Evolutionary conservation across 2,888 invertebrate species (phyloP).

Genomic region (Opisthograptis luteolata): DNA sequence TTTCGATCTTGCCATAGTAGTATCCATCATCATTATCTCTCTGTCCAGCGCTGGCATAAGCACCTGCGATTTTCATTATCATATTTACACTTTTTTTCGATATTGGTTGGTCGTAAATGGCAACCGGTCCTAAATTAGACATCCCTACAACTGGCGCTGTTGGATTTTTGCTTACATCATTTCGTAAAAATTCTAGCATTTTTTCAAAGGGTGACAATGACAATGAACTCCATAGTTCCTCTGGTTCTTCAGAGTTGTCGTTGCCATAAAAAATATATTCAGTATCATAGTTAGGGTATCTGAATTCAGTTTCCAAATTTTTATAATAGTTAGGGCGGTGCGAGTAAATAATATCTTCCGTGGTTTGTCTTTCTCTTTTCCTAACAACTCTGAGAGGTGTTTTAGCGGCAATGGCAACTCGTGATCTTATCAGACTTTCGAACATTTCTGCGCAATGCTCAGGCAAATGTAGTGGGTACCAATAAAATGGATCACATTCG

Average conservation of each 20-base stretch:
- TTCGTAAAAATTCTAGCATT: constrained; percentile 55
- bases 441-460: constrained; percentile 62
- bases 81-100: constrained; percentile 58
- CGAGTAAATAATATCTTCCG: constrained; percentile 11
- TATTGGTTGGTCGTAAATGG: constrained; percentile 66
- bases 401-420: constrained; percentile 40
- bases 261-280: not conserved
- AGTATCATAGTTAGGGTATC: not conserved
- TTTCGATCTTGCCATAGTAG: constrained; percentile 33
- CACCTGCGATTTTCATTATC: constrained; percentile 56
- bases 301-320: constrained; percentile 18
- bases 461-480: constrained; percentile 73
- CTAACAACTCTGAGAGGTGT: constrained; percentile 47
- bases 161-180: constrained; percentile 56
- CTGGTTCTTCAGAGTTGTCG: not conserved
- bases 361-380: constrained; percentile 29
- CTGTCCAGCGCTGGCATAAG: constrained; percentile 47
- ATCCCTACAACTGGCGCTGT: constrained; percentile 53
- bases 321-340: not conserved
- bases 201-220: constrained; percentile 50
- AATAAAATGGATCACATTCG: constrained; percentile 71
- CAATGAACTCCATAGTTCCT: not conserved
- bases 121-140: constrained; percentile 61
- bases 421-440: constrained; percentile 55
- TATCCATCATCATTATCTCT: constrained; percentile 21